Evolutionary conservation across 1,140 invertebrate species (phyloP).

Genomic region (Drosophila gunungcola): DNA sequence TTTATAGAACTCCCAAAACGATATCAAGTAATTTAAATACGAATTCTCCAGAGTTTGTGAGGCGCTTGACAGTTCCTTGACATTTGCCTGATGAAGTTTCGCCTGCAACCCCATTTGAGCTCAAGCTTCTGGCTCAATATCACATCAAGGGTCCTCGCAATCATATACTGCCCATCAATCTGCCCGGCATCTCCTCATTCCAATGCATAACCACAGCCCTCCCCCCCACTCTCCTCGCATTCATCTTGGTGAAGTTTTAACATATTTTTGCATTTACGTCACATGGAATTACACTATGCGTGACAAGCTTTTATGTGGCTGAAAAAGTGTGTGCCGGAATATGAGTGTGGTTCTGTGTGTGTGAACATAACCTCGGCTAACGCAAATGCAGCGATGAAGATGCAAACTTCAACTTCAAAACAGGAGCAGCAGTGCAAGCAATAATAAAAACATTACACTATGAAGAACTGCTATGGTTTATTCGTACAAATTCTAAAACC

Average conservation of each 20-base stretch:
- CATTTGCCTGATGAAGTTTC: slow-evolving; percentile 44
- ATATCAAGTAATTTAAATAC: slow-evolving; percentile 29
- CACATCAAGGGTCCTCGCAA: slow-evolving; percentile 36
- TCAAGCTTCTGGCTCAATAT: slow-evolving; percentile 38
- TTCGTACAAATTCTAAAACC: too few relatives aligned
- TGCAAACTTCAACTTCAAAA: slow-evolving; percentile 78
- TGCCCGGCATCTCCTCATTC: slow-evolving; percentile 50
- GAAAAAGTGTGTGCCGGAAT: slow-evolving; percentile 27
- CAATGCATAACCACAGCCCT: slow-evolving; percentile 12
- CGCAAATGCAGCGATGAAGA: slow-evolving; percentile 54
- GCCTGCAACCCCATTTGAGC: slow-evolving; percentile 34
- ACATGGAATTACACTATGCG: slow-evolving; percentile 78
- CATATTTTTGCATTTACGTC: slow-evolving; percentile 82
- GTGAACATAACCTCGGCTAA: slow-evolving; percentile 66
- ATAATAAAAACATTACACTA: slow-evolving; percentile 39
- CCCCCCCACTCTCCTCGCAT: slow-evolving; percentile 10
- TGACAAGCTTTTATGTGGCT: slow-evolving; percentile 74
- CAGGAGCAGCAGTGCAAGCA: slow-evolving; percentile 1
- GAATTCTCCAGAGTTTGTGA: slow-evolving; percentile 6
- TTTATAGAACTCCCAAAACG: background rate
- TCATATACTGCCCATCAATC: slow-evolving; percentile 48
- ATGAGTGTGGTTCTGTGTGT: slow-evolving; percentile 27
- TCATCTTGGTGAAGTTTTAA: slow-evolving; percentile 72
- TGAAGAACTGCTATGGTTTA: too few relatives aligned
- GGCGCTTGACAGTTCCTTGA: slow-evolving; percentile 45